Conservation (phyloP, 2,888 invertebrate species). For the Timandra comae region DNA sequence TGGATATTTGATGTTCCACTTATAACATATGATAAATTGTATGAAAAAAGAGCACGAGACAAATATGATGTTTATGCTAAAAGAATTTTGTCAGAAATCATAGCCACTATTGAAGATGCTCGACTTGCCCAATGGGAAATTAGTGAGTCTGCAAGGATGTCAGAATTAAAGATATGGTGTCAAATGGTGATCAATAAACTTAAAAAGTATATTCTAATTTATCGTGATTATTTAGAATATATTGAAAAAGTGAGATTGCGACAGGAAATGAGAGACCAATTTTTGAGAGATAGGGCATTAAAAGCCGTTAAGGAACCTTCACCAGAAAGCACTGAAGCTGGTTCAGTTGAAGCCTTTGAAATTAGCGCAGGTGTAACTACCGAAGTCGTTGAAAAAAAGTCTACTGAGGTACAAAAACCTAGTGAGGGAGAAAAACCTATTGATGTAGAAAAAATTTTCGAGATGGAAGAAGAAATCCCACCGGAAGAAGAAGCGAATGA, state of each 20-base stretch:
- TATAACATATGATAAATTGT: constrained; percentile 45
- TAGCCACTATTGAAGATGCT: constrained; percentile 52
- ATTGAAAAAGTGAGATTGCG: too few species aligned
- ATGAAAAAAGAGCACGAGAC: constrained; percentile 35
- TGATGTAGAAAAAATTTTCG: constrained; percentile 4
- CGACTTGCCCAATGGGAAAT: constrained; percentile 49
- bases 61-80: constrained; percentile 42
- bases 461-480: constrained; percentile 8
- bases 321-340: too few species aligned
- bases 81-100: constrained; percentile 57
- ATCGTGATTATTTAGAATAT: constrained; percentile 22
- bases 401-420: too few species aligned
- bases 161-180: constrained; percentile 55
- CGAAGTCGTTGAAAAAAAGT: too few species aligned
- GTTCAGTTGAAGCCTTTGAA: too few species aligned
- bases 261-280: too few species aligned
- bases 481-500: constrained; percentile 9
- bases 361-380: too few species aligned
- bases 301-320: too few species aligned
- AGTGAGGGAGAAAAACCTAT: neutral
- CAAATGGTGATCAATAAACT: constrained; percentile 25
- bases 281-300: too few species aligned
- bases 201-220: constrained; percentile 35
- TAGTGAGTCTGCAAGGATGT: constrained; percentile 49
- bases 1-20: constrained; percentile 69